These are phyloP conservation scores for Chaetodon auriga DNA, from an alignment of 2,113 vertebrate genomes.

Conservation along the genomic window DNA sequence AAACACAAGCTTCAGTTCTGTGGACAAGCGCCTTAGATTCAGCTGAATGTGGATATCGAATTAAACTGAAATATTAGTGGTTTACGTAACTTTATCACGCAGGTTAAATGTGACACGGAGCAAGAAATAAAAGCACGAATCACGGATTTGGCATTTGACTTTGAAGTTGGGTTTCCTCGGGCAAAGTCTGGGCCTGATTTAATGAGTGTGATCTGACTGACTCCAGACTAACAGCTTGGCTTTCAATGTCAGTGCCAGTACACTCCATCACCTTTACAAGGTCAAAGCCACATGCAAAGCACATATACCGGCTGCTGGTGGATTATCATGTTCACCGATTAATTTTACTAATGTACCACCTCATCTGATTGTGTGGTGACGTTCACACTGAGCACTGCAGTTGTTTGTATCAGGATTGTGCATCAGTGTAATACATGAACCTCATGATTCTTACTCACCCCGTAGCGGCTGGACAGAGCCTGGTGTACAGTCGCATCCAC, in stretches of 20 bases:
- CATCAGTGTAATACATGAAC: neutral
- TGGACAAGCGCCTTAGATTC: neutral
- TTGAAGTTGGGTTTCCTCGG: too few relatives aligned
- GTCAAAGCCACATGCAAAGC: neutral
- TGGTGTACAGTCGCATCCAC: slow-evolving; percentile 95
- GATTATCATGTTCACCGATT: neutral
- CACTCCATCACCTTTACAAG: too few relatives aligned
- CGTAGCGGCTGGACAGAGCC: slow-evolving; percentile 87
- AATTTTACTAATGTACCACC: neutral
- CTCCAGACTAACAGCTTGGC: too few relatives aligned
- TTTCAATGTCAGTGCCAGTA: neutral
- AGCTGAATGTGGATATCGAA: neutral
- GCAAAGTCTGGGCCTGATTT: too few relatives aligned
- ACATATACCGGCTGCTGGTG: neutral
- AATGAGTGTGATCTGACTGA: too few relatives aligned
- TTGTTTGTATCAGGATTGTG: neutral
- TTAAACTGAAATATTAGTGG: neutral
- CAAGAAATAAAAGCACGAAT: too few relatives aligned
- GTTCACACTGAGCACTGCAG: neutral
- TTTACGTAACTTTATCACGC: too few relatives aligned
- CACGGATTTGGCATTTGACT: too few relatives aligned
- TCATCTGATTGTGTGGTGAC: neutral
- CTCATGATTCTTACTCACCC: slow-evolving; percentile 82
- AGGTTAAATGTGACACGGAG: too few relatives aligned
- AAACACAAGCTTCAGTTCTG: neutral